Percentiles rank a stretch among this genome's conserved stretches.
phyloP scores from a whole-genome alignment of 2,888 invertebrate species.

The Dichetophora obliterata region DNA sequence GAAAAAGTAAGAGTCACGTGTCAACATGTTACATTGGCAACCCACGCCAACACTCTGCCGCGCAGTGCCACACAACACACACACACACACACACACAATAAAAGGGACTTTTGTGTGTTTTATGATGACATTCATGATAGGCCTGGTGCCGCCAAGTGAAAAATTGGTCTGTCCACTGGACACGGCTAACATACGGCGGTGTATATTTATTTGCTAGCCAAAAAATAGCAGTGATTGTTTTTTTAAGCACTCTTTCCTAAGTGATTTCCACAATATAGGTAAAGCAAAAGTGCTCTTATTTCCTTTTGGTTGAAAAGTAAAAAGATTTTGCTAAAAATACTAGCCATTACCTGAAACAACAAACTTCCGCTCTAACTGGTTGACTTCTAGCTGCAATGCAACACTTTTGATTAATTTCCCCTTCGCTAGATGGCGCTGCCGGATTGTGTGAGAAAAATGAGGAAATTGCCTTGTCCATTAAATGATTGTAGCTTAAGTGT shows the following conservation, averaged over 20 bases:
- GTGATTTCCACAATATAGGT: background rate
- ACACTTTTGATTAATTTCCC: conserved; percentile 25
- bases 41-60: conserved; percentile 24
- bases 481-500: background rate
- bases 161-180: conserved; percentile 9
- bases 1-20: conserved; percentile 34
- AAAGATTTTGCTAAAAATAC: conserved; percentile 3
- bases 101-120: conserved; percentile 23
- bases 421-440: background rate
- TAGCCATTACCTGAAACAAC: conserved; percentile 1
- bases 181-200: conserved; percentile 8
- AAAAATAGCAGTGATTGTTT: background rate
- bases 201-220: background rate
- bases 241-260: background rate
- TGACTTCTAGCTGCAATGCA: background rate
- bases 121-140: conserved; percentile 30
- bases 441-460: background rate
- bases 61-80: background rate
- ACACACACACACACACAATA: background rate
- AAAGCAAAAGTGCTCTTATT: background rate
- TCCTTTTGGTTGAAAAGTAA: background rate
- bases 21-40: background rate
- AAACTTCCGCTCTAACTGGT: conserved; percentile 30
- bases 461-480: conserved; percentile 24
- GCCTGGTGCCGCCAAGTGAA: conserved; percentile 10